Evolutionary conservation across 2,113 vertebrate genomes (phyloP).

Genomic region (Cyprinodon variegatus): DNA sequence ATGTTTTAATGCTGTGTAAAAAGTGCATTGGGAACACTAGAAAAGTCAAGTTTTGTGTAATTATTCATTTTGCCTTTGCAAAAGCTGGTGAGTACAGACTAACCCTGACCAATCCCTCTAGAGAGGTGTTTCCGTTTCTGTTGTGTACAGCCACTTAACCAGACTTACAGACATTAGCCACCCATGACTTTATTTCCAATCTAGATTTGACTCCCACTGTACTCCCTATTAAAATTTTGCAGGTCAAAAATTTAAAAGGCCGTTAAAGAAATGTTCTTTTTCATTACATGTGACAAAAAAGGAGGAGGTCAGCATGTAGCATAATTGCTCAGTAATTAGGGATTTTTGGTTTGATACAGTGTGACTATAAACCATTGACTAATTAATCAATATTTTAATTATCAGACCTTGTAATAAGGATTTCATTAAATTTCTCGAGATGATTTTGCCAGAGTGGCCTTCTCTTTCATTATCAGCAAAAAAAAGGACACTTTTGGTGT

Average conservation of each 20-base stretch:
- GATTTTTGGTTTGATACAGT: conserved; percentile 94
- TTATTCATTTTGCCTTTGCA: conserved; percentile 55
- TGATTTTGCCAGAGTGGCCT: conserved; percentile 81
- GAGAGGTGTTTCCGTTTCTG: conserved; percentile 78
- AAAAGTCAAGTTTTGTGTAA: conserved; percentile 66
- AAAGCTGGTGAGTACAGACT: conserved; percentile 51
- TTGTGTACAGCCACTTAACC: conserved; percentile 90
- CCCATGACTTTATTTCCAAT: conserved; percentile 93
- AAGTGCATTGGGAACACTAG: conserved; percentile 50
- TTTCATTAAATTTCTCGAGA: conserved; percentile 92
- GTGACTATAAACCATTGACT: conserved; percentile 98
- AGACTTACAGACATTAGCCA: conserved; percentile 89
- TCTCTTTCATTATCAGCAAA: conserved; percentile 84
- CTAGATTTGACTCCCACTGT: conserved; percentile 87
- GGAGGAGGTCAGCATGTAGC: conserved; percentile 90
- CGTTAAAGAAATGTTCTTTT: conserved; percentile 95
- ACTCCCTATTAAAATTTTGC: conserved; percentile 98
- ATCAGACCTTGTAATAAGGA: conserved; percentile 97
- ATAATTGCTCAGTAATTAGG: conserved; percentile 94
- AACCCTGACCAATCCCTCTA: conserved; percentile 76
- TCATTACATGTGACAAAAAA: conserved; percentile 93
- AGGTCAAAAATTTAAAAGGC: conserved; percentile 99
- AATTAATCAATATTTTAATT: conserved; percentile 99
- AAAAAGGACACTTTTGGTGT: conserved; percentile 71
- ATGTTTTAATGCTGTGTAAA: conserved; percentile 58